Base-by-base conservation (phyloP, 1,140 invertebrate genomes). In the Drosophila nasuta region DNA sequence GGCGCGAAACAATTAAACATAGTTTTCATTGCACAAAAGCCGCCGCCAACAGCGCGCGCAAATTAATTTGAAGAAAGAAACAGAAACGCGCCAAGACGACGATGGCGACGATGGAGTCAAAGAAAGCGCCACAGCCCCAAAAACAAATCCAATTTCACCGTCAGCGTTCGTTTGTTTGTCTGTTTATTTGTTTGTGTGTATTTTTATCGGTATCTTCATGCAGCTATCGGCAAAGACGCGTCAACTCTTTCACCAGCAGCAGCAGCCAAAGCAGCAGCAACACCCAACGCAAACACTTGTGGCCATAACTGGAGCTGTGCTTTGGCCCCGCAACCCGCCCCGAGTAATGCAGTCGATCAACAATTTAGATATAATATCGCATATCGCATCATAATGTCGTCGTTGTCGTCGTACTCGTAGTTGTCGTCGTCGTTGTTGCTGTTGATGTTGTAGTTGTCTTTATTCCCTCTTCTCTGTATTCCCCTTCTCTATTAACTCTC, bases 281-380 rank as follows among this genome's bases (percentile, higher is more conserved):
- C 82, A 85, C 82, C 83, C 82, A 85, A 69, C 59, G 48, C 68
- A 63, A 68, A 69, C 46, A 70, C 52, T 67, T 63, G 57, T 74
- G 75, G 78, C 81, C 85, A 89, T 89, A 89, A 85, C 88, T 89
- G 68, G 81, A 85, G 85, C 83, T 80, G 64, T 77, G 62, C 30
- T 59, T 70, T 49, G 62, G 52, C 58, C 62, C 51, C 28, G n/a
- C 38, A 20, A 41, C 38, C 46, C 54, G 38, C 49, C 57, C 51
- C 38, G 64, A 75, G 68, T 81, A 81, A 89, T 76, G 85, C 85
- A 90, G 72, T 71, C 85, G 85, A 89, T 89, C 86, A 89, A 90
- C 85, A 89, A 89, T 89, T 89, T 89, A 89, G 85, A 89, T 89
- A 89, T 83, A 85, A 90, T 89, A 89, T 89, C 85, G 85, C 85